These are phyloP conservation scores for Crotalus horridus DNA, from an alignment of 2,113 vertebrate species.

Conservation along the genomic window DNA sequence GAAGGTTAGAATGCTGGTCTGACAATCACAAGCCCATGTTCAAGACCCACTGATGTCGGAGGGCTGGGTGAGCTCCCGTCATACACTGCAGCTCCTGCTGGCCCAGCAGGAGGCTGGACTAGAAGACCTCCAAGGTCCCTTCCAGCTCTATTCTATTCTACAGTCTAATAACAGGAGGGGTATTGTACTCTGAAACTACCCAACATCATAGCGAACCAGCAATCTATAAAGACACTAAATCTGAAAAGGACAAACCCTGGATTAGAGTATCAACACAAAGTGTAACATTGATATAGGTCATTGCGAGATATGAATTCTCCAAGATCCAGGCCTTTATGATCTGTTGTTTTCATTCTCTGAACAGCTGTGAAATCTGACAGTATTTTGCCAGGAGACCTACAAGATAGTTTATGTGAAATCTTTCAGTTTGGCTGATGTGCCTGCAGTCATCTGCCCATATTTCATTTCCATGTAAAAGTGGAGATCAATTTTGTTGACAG, in stretches of 20 bases:
- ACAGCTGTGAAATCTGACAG: conserved; percentile 12
- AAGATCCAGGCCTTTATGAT: neutral
- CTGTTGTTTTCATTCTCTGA: neutral
- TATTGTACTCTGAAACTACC: neutral
- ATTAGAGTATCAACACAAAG: neutral
- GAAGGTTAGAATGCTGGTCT: too few species aligned
- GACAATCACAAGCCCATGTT: too few species aligned
- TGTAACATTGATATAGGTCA: neutral
- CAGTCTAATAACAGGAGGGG: neutral
- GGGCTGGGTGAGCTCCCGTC: too few species aligned
- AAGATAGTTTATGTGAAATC: neutral
- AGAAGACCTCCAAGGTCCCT: too few species aligned
- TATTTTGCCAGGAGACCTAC: neutral
- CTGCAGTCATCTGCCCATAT: conserved; percentile 16
- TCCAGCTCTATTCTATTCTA: too few species aligned
- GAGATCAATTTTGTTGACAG: conserved; percentile 11
- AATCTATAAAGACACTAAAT: neutral
- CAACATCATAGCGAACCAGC: neutral
- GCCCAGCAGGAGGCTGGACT: too few species aligned
- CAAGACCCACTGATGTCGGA: too few species aligned
- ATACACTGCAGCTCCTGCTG: too few species aligned
- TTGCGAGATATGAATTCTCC: neutral
- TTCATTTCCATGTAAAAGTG: conserved; percentile 7
- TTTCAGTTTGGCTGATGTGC: conserved; percentile 10
- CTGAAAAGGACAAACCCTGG: neutral